Conservation (phyloP, 2,888 invertebrate genomes). For the Heliconius charithonia region DNA sequence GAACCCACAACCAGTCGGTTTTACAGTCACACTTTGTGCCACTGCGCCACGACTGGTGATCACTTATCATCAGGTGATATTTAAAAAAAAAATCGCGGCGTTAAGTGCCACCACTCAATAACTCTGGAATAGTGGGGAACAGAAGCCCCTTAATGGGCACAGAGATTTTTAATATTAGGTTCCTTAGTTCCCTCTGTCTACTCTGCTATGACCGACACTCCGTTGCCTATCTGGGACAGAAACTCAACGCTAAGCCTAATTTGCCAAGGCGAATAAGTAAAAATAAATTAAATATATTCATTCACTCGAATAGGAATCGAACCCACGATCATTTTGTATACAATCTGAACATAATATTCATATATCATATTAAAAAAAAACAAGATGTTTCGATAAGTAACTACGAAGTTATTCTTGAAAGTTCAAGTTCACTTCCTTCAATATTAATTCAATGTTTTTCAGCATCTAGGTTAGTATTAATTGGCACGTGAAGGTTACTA, state of each 20-base stretch:
- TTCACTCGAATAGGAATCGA: neutral
- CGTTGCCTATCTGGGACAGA: too few relatives aligned
- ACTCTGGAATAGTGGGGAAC: neutral
- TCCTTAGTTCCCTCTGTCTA: too few relatives aligned
- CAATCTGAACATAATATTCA: neutral
- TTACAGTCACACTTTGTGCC: too few relatives aligned
- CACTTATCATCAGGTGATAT: too few relatives aligned
- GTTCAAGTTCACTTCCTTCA: slow-evolving; percentile 9
- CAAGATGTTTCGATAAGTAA: too few relatives aligned
- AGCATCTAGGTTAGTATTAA: slow-evolving; percentile 1
- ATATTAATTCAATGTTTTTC: slow-evolving; percentile 4
- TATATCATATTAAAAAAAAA: too few relatives aligned
- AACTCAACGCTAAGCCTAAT: too few relatives aligned
- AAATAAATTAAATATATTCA: neutral
- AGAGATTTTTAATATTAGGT: neutral
- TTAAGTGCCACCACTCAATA: neutral
- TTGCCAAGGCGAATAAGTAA: too few relatives aligned
- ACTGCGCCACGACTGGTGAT: too few relatives aligned
- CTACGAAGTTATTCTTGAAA: neutral
- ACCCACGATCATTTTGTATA: neutral
- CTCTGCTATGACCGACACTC: too few relatives aligned
- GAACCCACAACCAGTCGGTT: too few relatives aligned
- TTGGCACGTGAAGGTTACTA: slow-evolving; percentile 6
- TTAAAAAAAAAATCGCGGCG: neutral
- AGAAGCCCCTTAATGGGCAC: neutral